Conservation (phyloP, 2,113 vertebrate genomes). For the Lontra canadensis region DNA sequence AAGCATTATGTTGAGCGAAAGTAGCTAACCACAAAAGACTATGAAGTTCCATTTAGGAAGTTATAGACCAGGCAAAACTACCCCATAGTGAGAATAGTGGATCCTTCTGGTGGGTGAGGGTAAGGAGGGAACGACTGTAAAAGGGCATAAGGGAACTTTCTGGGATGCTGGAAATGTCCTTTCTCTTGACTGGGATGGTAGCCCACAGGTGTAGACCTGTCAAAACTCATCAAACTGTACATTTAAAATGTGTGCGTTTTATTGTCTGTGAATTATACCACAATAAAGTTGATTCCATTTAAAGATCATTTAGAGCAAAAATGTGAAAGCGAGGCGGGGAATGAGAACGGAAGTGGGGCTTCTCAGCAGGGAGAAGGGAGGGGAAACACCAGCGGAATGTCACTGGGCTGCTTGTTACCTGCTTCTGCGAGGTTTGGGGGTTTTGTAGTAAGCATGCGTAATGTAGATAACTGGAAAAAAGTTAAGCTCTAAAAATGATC, state of each 20-base stretch:
- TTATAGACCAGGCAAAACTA: background rate
- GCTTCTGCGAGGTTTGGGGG: background rate
- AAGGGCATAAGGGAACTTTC: background rate
- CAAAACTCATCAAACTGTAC: background rate
- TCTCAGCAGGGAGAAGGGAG: background rate
- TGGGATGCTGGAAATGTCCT: background rate
- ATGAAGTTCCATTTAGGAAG: background rate
- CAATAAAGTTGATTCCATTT: background rate
- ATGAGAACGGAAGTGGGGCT: background rate
- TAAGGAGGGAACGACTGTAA: background rate
- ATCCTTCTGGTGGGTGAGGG: background rate
- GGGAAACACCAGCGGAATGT: background rate
- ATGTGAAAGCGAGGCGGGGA: background rate
- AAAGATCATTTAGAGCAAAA: background rate
- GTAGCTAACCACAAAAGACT: background rate
- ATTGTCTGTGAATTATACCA: background rate
- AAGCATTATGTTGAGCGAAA: background rate
- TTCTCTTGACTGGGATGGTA: background rate
- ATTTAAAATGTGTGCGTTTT: background rate
- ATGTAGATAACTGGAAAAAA: background rate
- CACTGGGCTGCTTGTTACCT: background rate
- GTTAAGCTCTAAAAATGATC: background rate
- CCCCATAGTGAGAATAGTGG: rapidly evolving
- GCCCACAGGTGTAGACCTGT: background rate
- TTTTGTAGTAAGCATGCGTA: background rate